These are phyloP conservation scores for Oegoconia quadripuncta DNA, from an alignment of 2,888 invertebrate genomes.

Conservation along the genomic window DNA sequence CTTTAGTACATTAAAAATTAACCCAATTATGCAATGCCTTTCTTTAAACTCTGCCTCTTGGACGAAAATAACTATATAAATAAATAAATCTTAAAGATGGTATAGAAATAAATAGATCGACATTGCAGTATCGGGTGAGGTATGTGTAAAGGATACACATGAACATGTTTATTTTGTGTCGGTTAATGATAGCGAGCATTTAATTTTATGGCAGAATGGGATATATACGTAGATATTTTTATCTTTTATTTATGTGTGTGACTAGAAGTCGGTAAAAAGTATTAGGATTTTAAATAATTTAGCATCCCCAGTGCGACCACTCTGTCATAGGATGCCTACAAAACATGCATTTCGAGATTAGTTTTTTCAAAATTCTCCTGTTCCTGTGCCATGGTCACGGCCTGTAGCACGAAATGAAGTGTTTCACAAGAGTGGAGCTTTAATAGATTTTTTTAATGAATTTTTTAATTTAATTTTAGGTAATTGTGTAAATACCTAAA, in stretches of 20 bases:
- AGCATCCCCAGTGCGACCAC: slow-evolving; percentile 40
- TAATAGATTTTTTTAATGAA: slow-evolving; percentile 38
- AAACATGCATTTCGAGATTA: slow-evolving; percentile 43
- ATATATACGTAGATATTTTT: slow-evolving; percentile 26
- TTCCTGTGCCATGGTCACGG: slow-evolving; percentile 56
- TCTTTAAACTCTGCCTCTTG: too few species aligned
- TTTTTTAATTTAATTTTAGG: slow-evolving; percentile 43
- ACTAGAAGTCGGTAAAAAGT: slow-evolving; percentile 34
- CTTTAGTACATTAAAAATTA: too few species aligned
- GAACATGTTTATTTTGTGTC: neutral
- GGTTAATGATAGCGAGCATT: slow-evolving; percentile 49
- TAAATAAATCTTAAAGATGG: too few species aligned
- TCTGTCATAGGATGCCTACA: slow-evolving; percentile 47
- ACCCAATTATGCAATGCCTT: too few species aligned
- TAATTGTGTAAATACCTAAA: slow-evolving; percentile 63
- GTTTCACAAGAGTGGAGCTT: slow-evolving; percentile 61
- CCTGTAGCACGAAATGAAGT: slow-evolving; percentile 42
- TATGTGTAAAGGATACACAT: too few species aligned
- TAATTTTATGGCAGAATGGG: slow-evolving; percentile 62
- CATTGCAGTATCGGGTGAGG: too few species aligned
- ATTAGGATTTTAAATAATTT: slow-evolving; percentile 30
- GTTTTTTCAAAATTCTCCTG: slow-evolving; percentile 45
- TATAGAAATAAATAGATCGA: too few species aligned
- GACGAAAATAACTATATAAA: too few species aligned
- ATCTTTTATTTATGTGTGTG: slow-evolving; percentile 27